A percentile compares a stretch with the other conserved stretches of the same genome.
Conservation (phyloP, 2,113 vertebrate genomes). For the Tylochromis polylepis region DNA sequence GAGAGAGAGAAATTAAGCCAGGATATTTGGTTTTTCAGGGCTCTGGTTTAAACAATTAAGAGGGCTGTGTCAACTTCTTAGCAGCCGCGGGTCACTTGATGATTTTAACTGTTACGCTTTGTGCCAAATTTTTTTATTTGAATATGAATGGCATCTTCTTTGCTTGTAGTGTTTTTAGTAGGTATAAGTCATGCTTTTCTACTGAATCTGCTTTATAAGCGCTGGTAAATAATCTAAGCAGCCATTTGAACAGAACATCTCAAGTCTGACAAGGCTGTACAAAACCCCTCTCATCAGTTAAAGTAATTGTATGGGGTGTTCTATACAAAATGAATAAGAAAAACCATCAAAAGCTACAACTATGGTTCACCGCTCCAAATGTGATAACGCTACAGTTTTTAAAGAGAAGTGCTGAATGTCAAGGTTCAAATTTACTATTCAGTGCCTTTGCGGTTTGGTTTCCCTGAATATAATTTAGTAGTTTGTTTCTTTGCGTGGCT, state of each 20-base stretch:
- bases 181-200: not conserved
- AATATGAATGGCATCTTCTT: not conserved
- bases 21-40: not conserved
- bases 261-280: not conserved
- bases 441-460: not conserved
- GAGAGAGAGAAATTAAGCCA: not conserved
- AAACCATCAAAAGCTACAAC: not conserved
- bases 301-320: not conserved
- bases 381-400: not conserved
- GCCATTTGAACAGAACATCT: not conserved
- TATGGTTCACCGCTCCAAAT: not conserved
- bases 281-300: not conserved
- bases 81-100: not conserved
- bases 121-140: not conserved
- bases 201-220: not conserved
- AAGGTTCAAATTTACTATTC: not conserved
- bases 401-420: not conserved
- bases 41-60: not conserved
- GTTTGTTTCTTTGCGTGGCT: not conserved
- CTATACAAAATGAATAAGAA: not conserved
- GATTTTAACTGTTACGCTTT: not conserved
- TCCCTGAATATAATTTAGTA: not conserved
- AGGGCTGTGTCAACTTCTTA: not conserved
- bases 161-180: not conserved
- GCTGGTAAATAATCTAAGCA: not conserved